Conservation (phyloP, 2,113 vertebrate species). For the Puffinus mauretanicus region DNA sequence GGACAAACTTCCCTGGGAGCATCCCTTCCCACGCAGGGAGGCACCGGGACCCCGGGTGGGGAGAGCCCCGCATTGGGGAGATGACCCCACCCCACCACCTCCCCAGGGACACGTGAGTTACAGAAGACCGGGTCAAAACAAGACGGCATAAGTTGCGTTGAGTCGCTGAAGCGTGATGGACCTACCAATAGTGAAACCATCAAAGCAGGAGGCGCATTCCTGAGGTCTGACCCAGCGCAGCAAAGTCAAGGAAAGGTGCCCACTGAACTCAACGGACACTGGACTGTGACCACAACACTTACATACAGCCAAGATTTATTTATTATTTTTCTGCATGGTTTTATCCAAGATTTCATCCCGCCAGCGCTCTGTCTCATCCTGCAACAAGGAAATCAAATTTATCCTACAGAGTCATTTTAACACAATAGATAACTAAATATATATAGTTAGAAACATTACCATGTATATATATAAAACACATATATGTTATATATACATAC, state of each 20-base stretch:
- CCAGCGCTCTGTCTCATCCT: neutral
- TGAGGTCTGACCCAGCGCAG: neutral
- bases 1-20: neutral
- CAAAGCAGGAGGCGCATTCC: constrained; percentile 20
- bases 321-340: neutral
- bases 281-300: neutral
- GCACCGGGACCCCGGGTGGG: no score
- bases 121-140: rapidly evolving
- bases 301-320: neutral
- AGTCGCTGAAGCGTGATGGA: neutral
- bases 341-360: neutral
- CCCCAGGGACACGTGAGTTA: rapidly evolving
- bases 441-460: neutral
- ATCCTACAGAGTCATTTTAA: neutral
- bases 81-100: neutral
- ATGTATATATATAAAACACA: neutral
- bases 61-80: neutral
- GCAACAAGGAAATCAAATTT: constrained; percentile 23
- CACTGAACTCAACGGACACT: neutral
- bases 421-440: neutral
- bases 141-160: rapidly evolving
- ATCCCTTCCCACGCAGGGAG: neutral
- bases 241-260: constrained; percentile 22
- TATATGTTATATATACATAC: neutral
- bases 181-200: constrained; percentile 20